Evolutionary conservation across 1,140 invertebrate species (phyloP).

Genomic region (Dinothrombium tinctorium): DNA sequence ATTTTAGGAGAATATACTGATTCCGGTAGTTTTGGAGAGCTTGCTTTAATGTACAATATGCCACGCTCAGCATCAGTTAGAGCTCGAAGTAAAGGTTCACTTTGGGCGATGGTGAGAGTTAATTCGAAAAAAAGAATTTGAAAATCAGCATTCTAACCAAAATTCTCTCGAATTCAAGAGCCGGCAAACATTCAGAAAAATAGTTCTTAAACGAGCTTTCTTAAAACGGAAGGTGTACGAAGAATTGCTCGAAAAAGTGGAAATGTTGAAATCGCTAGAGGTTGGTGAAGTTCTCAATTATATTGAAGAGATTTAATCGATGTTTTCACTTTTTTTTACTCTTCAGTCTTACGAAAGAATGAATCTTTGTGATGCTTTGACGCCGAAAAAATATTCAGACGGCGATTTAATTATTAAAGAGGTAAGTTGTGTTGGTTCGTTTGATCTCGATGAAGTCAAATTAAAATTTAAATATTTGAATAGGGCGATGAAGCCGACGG

Average conservation of each 20-base stretch:
- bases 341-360: conserved; percentile 69
- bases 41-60: conserved; percentile 93
- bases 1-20: conserved; percentile 71
- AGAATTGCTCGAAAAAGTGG: conserved; percentile 66
- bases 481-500: conserved; percentile 82
- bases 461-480: no score
- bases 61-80: conserved; percentile 60
- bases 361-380: conserved; percentile 81
- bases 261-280: conserved; percentile 66
- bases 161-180: conserved; percentile 29
- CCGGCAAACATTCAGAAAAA: conserved; percentile 76
- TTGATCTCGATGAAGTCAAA: no score
- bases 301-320: not conserved
- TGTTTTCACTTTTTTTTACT: not conserved
- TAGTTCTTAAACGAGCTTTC: conserved; percentile 82
- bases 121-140: not conserved
- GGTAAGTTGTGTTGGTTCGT: conserved; percentile 17
- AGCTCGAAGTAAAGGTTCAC: conserved; percentile 45
- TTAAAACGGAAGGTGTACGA: conserved; percentile 94
- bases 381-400: conserved; percentile 44
- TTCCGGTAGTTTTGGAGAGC: conserved; percentile 77
- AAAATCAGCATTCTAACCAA: not conserved
- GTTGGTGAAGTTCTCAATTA: conserved; percentile 9
- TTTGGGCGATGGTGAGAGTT: conserved; percentile 63
- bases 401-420: conserved; percentile 70